Base-by-base conservation (phyloP, 1,140 invertebrate genomes). In the Phocides pigmalion region DNA sequence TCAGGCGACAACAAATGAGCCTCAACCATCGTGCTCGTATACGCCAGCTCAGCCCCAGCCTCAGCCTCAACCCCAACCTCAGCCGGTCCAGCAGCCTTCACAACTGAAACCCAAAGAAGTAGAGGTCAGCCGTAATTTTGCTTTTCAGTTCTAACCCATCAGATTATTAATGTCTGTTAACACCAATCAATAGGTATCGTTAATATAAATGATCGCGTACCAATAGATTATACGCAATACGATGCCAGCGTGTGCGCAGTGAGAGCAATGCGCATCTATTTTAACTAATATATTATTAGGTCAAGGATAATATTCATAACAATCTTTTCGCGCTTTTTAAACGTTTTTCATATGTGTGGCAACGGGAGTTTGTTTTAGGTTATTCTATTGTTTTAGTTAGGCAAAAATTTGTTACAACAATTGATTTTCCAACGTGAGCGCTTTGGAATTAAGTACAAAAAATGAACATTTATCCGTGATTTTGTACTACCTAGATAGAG, bases 21-120 rank as follows among this genome's bases (percentile, higher is more conserved):
- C 82, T 16, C 78, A 83, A 47, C 86, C 88, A 11, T 87, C 84
- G 39, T 89, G 86, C 59, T 88, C 86, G 11, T 87, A 74, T 69
- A 75, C 51, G 22, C 71, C 74, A 50, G 56, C 74, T 37, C 69
- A 71, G 19, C 46, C n/a, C n/a, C n/a, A n/a, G n/a, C n/a, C n/a
- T n/a, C n/a, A 22, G 35, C 35, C 35, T 12, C 35, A 39, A 14
- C 35, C 35, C n/a, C 35, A 2, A 12, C 63, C 74, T 37, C 69
- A 71, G 20, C 49, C 47, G 25, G 25, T 68, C 73, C 25, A 37
- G 32, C 69, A 74, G 50, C 49, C 81, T 49, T 59, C 78, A 22
- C 83, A 85, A 58, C 76, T 85, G 58, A 89, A 84, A 75, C 82
- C 83, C 3, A 88, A 87, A 81, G 88, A 90, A 88, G 86, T 90